Evolutionary conservation across 2,113 vertebrate genomes (phyloP).

Genomic region (Calidris pugnax): DNA sequence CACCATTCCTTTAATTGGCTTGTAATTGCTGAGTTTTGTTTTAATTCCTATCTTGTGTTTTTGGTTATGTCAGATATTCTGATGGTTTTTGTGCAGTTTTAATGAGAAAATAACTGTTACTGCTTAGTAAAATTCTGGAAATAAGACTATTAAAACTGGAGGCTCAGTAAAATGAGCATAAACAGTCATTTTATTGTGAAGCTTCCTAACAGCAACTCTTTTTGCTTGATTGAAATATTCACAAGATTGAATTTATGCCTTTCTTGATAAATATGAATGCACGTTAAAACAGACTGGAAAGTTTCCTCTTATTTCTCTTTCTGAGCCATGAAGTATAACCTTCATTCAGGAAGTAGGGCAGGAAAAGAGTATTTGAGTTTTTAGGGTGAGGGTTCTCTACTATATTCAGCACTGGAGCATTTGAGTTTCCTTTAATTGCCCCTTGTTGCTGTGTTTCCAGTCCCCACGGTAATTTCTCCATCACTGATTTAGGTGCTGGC

Average conservation of each 20-base stretch:
- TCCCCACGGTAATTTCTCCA: background rate
- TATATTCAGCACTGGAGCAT: background rate
- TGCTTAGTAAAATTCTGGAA: background rate
- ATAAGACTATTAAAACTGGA: background rate
- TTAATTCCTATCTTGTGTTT: background rate
- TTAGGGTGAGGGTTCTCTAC: background rate
- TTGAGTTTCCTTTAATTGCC: background rate
- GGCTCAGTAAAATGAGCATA: background rate
- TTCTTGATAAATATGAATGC: background rate
- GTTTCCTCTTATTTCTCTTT: background rate
- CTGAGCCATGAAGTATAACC: rapidly evolving
- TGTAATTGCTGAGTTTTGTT: background rate
- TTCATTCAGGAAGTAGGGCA: background rate
- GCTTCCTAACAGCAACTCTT: background rate
- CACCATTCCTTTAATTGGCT: background rate
- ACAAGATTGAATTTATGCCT: background rate
- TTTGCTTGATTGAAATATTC: background rate
- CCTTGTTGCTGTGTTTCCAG: background rate
- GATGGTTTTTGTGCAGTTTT: background rate
- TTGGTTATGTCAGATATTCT: background rate
- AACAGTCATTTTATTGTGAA: background rate
- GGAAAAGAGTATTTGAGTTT: background rate
- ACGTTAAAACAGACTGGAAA: background rate
- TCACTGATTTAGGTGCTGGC: background rate
- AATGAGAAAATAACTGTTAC: background rate